Percentiles rank a stretch among this genome's conserved stretches.
Conservation (phyloP, 2,797 vertebrate genomes). For the Lophura swinhoii region DNA sequence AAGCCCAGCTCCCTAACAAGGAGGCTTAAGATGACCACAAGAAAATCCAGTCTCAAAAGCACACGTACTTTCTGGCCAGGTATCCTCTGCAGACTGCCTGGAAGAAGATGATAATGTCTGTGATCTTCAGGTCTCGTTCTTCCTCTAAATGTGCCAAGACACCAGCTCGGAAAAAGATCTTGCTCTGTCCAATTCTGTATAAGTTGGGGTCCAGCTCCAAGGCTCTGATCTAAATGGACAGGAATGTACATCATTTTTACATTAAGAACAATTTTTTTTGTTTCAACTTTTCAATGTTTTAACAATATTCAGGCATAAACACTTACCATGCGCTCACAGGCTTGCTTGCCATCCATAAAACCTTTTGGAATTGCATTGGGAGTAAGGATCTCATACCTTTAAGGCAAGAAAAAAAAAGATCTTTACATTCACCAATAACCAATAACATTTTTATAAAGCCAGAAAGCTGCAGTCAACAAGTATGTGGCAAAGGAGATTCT, state of each 20-base stretch:
- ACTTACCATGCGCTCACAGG: constrained; percentile 95
- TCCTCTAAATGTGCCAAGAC: constrained; percentile 97
- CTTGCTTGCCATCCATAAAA: constrained; percentile 99
- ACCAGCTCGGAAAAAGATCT: constrained; percentile 98
- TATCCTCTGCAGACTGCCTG: constrained; percentile 96
- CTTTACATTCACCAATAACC: neutral
- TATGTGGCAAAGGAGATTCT: neutral
- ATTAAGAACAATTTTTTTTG: neutral
- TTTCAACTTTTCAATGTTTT: neutral
- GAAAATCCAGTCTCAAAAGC: fast-evolving
- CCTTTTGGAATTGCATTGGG: constrained; percentile 98
- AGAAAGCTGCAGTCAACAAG: neutral
- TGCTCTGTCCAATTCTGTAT: constrained; percentile 97
- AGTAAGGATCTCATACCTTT: constrained; percentile 96
- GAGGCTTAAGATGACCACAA: neutral
- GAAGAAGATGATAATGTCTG: constrained; percentile 97
- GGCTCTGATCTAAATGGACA: constrained; percentile 86
- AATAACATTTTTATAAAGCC: neutral
- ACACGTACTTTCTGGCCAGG: constrained; percentile 93
- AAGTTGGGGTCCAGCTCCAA: constrained; percentile 95
- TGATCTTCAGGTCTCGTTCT: constrained; percentile 97
- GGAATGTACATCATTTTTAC: neutral
- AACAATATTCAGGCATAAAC: neutral
- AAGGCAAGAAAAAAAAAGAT: constrained; percentile 15
- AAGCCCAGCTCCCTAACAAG: neutral